Base-by-base conservation (phyloP, 2,113 vertebrate genomes). In the Fulica atra region DNA sequence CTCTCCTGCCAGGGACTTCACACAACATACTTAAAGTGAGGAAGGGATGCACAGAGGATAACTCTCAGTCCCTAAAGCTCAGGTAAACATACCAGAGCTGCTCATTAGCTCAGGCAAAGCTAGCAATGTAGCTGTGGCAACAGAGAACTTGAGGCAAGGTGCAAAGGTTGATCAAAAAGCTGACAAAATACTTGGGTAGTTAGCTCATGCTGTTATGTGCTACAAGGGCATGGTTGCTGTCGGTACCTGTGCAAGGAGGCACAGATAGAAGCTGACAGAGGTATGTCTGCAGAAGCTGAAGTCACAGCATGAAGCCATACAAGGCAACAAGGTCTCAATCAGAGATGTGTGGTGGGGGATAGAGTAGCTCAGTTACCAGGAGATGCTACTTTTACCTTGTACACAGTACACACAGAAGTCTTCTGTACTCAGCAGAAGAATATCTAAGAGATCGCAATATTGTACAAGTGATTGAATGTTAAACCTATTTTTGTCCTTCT, bases 91-190 rank as follows among this genome's bases (percentile, higher is more conserved):
- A 81, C 26, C 69, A 81, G 83, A 91, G 60, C 68, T 86, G 54
- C 68, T 91, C 68, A 63, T 88, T 88, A 86, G 63, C 88, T 86
- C 54, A 70, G 16, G 19, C 64, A 92, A 86, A 92, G 68, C 68
- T 83, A 81, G 42, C 76, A 86, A 40, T 28, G 56, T 88, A 81
- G 51, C 76, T 88, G 94, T 92, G 77, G 82, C 86, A 87, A 81
- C 88, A 89, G 53, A 71, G 51, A 87, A 92, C 86, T 68, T 86
- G 17, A 69, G 33, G 33, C 95, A 95, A 95, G 65, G 94, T 89
- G 77, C 92, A 97, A 95, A 97, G 91, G 60, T 61, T 89, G 56
- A 92, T 93, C 33, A 86, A 96, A 93, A 95, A 91, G 56, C 48
- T 48, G 83, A 94, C 91, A 92, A 92, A 96, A 92, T 91, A 25